A percentile compares a stretch with the other conserved stretches of the same genome.
These are phyloP conservation scores for Drosophila guanche DNA, from an alignment of 1,140 invertebrate genomes.

Conservation along the genomic window DNA sequence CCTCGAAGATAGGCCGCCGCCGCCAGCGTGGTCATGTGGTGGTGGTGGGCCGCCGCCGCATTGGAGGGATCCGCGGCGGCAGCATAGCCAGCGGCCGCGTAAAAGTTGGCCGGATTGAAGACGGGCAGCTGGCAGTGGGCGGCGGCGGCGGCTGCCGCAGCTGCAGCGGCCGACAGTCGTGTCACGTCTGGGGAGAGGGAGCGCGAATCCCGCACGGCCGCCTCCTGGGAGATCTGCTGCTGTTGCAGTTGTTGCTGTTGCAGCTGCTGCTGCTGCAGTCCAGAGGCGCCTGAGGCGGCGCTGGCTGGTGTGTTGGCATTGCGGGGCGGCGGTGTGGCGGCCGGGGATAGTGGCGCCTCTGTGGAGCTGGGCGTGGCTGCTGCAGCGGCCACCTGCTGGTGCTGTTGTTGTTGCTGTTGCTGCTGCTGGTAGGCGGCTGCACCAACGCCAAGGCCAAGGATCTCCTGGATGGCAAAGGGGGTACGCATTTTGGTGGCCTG, in stretches of 20 bases:
- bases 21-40: slow-evolving; percentile 82
- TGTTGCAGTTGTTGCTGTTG: slow-evolving; percentile 41
- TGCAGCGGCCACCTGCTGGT: slow-evolving; percentile 47
- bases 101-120: slow-evolving; percentile 82
- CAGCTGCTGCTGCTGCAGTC: slow-evolving; percentile 39
- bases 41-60: slow-evolving; percentile 78
- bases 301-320: slow-evolving; percentile 55
- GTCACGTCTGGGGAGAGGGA: slow-evolving; percentile 79
- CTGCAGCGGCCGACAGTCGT: slow-evolving; percentile 72
- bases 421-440: slow-evolving; percentile 68
- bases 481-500: slow-evolving; percentile 86
- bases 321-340: slow-evolving; percentile 67
- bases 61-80: slow-evolving; percentile 69
- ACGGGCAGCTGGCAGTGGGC: slow-evolving; percentile 82
- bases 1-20: slow-evolving; percentile 79
- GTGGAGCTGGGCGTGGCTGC: slow-evolving; percentile 63
- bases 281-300: slow-evolving; percentile 43
- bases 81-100: slow-evolving; percentile 80
- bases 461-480: slow-evolving; percentile 95
- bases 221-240: slow-evolving; percentile 30
- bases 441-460: slow-evolving; percentile 90
- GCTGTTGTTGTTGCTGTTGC: slow-evolving; percentile 47
- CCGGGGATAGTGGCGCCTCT: slow-evolving; percentile 64
- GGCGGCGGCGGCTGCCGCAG: slow-evolving; percentile 75
- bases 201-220: slow-evolving; percentile 60